Evolutionary conservation across 2,888 invertebrate species (phyloP), one percentile per base, ranked within the genome.

Genomic region (Idaea straminata): DNA sequence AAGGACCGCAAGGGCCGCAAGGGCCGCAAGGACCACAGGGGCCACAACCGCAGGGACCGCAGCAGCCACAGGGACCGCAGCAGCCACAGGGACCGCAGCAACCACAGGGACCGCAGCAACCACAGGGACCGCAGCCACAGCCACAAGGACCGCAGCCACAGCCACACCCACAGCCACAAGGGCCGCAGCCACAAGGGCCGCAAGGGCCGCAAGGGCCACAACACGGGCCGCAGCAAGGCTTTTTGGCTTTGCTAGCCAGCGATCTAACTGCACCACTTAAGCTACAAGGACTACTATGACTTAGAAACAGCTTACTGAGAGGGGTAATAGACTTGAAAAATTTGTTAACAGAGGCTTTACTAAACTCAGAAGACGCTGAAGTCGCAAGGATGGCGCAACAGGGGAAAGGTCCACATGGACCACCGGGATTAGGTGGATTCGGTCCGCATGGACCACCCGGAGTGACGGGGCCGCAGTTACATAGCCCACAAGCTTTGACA

Each of bases 401-500:
- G 47, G 47, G 13, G 47, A 47, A 47, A 7, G 74, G 73, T 0
- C 73, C 62, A 61, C 76, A 73, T 3, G 67, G 57, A 25, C 73
- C 61, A 4, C 61, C 78, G 69, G 10, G 80, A 69, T 15, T 69
- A 35, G 59, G 66, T 47, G 64, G 66, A 15, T 66, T 65, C 5
- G 74, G 73, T 0, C 73, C 62, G 61, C 76, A 73, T 3, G 67
- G 57, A 25, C 73, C 61, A 4, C 69, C 47, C 77, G 85, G 84
- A 15, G 36, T 63, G 15, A 69, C 64, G 57, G 68, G 66, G n/a
- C 68, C 66, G 36, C 60, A 15, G 15, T 59, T 59, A 15, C 70
- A 61, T 65, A 84, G 83, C 3, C 77, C 76, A 5, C 83, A 83
- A 0, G 76, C 62, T 0, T 59, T 10, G 57, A 86, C 84, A 63